These are phyloP conservation scores for Opisthocomus hoazin DNA, from an alignment of 2,113 vertebrate genomes.

Conservation along the genomic window DNA sequence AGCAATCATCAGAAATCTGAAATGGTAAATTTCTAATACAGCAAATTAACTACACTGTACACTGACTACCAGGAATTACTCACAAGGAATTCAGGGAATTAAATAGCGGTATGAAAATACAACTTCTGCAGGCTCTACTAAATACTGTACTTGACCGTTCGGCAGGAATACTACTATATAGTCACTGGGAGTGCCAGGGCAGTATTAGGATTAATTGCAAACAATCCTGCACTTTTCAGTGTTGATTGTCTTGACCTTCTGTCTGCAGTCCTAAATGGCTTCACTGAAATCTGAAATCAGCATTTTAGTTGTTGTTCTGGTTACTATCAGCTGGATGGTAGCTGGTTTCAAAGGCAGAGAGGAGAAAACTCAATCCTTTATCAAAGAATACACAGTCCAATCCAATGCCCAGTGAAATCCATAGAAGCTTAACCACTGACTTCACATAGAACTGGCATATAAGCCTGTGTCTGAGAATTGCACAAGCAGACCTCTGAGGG, in stretches of 20 bases:
- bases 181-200: not conserved
- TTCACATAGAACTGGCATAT: not conserved
- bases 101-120: not conserved
- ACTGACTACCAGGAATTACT: conserved; percentile 19
- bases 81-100: conserved; percentile 42
- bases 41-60: not conserved
- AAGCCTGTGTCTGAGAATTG: rapidly evolving
- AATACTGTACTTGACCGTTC: not conserved
- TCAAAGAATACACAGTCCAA: not conserved
- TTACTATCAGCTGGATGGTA: not conserved
- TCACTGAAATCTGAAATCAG: not conserved
- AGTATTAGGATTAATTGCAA: not conserved
- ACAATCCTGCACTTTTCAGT: not conserved
- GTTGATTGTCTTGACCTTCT: not conserved
- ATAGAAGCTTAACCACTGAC: not conserved
- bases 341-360: not conserved
- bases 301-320: not conserved
- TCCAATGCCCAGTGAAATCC: not conserved
- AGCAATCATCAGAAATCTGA: conserved; percentile 10
- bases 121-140: not conserved
- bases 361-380: not conserved
- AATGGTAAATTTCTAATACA: conserved; percentile 3
- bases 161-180: not conserved
- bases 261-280: not conserved
- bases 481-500: not conserved